A percentile compares a stretch with the other conserved stretches of the same genome.
phyloP scores from a whole-genome alignment of 2,113 vertebrate genomes.

The Tapirus terrestris region DNA sequence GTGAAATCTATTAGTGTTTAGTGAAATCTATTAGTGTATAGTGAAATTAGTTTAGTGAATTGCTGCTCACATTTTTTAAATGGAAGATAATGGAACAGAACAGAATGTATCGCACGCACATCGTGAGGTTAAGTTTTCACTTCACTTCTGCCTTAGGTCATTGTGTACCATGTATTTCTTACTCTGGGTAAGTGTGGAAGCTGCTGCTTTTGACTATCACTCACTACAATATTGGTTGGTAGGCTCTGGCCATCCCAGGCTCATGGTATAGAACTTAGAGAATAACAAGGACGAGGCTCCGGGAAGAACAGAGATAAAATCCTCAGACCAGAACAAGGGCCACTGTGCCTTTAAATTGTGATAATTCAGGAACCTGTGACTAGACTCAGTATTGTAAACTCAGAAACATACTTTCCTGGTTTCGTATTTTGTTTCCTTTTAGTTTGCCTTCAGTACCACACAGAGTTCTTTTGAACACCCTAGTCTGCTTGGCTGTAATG shows the following conservation, averaged over 20 bases:
- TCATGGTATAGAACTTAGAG: neutral
- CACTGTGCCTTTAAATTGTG: neutral
- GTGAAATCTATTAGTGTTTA: neutral
- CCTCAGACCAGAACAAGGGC: neutral
- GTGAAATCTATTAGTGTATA: neutral
- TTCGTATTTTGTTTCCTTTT: neutral
- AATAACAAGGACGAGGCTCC: too few species aligned
- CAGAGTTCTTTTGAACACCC: neutral
- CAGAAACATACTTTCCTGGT: neutral
- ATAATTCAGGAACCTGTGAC: neutral
- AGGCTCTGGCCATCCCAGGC: neutral
- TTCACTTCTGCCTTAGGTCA: neutral
- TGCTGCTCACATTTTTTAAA: neutral
- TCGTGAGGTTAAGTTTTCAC: neutral
- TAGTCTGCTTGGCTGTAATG: neutral
- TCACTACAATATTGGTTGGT: neutral
- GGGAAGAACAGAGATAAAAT: neutral
- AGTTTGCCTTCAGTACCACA: neutral
- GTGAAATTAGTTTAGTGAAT: constrained; percentile 2
- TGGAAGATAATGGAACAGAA: neutral
- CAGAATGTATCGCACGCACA: neutral
- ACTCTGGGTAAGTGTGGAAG: neutral
- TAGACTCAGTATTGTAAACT: neutral
- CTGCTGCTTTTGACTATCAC: neutral
- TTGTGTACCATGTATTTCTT: neutral